Evolutionary conservation across 2,888 invertebrate species (phyloP).

Genomic region (Cynaeus angustus): DNA sequence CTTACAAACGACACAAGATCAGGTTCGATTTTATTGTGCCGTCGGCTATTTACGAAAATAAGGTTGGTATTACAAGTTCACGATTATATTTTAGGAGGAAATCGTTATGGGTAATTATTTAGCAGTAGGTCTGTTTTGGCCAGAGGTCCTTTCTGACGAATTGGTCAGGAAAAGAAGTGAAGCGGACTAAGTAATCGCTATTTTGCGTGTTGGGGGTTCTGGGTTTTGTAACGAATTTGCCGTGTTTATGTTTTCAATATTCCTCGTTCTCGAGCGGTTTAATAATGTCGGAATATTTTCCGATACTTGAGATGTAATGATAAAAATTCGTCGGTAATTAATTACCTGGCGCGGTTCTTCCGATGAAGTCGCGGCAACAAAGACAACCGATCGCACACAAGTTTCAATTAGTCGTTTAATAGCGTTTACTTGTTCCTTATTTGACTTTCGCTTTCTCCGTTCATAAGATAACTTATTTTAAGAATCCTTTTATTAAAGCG

Average conservation of each 20-base stretch:
- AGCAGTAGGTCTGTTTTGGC: constrained; percentile 17
- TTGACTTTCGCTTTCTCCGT: constrained; percentile 55
- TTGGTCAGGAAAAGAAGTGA: constrained; percentile 20
- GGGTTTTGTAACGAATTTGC: constrained; percentile 38
- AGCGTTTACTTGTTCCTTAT: constrained; percentile 46
- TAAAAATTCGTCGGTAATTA: constrained; percentile 5
- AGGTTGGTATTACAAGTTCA: too few relatives aligned
- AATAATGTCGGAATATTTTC: constrained; percentile 9
- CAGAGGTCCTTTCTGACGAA: constrained; percentile 45
- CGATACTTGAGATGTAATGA: constrained; percentile 2
- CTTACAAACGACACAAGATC: constrained; percentile 17
- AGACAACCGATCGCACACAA: constrained; percentile 22
- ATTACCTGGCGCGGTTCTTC: constrained; percentile 10
- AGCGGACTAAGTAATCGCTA: constrained; percentile 41
- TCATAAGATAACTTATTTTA: constrained; percentile 59
- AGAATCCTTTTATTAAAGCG: constrained; percentile 54
- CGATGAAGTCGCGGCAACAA: constrained; percentile 11
- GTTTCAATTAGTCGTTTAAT: constrained; percentile 41
- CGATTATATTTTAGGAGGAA: constrained; percentile 38
- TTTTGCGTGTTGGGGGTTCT: constrained; percentile 44
- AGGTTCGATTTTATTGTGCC: constrained; percentile 7
- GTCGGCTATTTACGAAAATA: constrained; percentile 30
- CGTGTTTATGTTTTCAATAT: constrained; percentile 50
- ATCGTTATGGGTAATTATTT: constrained; percentile 43
- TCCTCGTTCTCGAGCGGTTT: constrained; percentile 4